These are phyloP conservation scores for Horisme vitalbata DNA, from an alignment of 2,888 invertebrate genomes.

Conservation along the genomic window DNA sequence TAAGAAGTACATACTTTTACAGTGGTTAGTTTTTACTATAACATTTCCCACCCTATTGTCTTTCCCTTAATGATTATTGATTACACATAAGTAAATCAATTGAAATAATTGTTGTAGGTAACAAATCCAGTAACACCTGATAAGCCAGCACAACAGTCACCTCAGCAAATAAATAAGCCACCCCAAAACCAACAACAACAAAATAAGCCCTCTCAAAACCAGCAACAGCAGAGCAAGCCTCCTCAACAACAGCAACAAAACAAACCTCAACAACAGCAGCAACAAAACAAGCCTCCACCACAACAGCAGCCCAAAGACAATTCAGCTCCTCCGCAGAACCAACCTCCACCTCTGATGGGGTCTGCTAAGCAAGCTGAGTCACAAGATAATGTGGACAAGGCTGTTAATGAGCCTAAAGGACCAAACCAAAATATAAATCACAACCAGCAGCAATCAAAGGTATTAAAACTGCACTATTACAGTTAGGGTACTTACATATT, in stretches of 20 bases:
- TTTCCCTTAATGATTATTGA: too few relatives aligned
- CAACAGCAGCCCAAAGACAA: constrained; percentile 37
- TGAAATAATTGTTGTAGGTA: too few relatives aligned
- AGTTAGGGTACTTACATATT: too few relatives aligned
- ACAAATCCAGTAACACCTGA: constrained; percentile 21
- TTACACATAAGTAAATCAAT: too few relatives aligned
- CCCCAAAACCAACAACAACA: constrained; percentile 32
- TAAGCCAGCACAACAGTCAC: constrained; percentile 35
- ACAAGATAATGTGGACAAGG: constrained; percentile 61
- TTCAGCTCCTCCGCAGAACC: constrained; percentile 31
- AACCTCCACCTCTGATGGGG: constrained; percentile 33
- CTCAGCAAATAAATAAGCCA: constrained; percentile 33
- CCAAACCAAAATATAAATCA: constrained; percentile 51
- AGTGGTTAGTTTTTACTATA: too few relatives aligned
- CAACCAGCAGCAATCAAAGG: constrained; percentile 38
- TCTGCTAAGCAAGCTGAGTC: constrained; percentile 43
- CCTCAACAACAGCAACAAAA: constrained; percentile 37
- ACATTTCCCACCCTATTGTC: too few relatives aligned
- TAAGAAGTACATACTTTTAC: too few relatives aligned
- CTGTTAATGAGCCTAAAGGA: constrained; percentile 45
- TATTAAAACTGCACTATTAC: too few relatives aligned
- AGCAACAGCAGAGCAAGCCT: constrained; percentile 34
- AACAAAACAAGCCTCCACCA: constrained; percentile 31
- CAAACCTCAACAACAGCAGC: constrained; percentile 37
- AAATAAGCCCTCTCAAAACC: constrained; percentile 29